Evolutionary conservation across 2,797 vertebrate species (phyloP).

Genomic region (Bucorvus abyssinicus): DNA sequence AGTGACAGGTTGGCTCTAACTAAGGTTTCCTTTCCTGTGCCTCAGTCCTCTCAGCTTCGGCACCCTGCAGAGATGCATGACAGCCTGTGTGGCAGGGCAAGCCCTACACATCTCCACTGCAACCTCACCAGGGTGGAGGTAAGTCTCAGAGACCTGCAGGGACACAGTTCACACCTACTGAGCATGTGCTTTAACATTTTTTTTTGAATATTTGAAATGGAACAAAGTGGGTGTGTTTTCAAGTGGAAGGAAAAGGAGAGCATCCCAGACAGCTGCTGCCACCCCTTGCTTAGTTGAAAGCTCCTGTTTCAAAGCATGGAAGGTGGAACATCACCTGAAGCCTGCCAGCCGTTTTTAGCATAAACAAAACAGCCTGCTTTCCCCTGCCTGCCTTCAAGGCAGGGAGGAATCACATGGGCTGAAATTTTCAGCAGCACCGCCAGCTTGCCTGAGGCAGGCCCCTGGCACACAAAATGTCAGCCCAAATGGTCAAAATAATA

Average conservation of each 20-base stretch:
- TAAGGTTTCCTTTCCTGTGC: neutral
- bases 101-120: neutral
- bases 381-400: neutral
- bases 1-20: neutral
- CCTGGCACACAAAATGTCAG: neutral
- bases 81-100: neutral
- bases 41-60: neutral
- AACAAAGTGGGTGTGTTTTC: neutral
- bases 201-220: neutral
- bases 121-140: fast-evolving
- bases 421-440: neutral
- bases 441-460: neutral
- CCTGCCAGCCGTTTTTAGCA: neutral
- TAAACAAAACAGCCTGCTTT: neutral
- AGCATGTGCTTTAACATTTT: fast-evolving
- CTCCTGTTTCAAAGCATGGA: neutral
- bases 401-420: neutral
- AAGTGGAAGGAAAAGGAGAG: neutral
- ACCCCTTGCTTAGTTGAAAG: neutral
- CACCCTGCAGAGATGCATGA: fast-evolving
- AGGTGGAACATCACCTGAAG: neutral
- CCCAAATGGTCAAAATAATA: fast-evolving
- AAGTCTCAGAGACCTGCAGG: neutral
- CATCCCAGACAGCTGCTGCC: neutral
- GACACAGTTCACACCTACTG: fast-evolving